Base-by-base conservation (phyloP, 1,140 invertebrate genomes). In the Drosophila biarmipes region DNA sequence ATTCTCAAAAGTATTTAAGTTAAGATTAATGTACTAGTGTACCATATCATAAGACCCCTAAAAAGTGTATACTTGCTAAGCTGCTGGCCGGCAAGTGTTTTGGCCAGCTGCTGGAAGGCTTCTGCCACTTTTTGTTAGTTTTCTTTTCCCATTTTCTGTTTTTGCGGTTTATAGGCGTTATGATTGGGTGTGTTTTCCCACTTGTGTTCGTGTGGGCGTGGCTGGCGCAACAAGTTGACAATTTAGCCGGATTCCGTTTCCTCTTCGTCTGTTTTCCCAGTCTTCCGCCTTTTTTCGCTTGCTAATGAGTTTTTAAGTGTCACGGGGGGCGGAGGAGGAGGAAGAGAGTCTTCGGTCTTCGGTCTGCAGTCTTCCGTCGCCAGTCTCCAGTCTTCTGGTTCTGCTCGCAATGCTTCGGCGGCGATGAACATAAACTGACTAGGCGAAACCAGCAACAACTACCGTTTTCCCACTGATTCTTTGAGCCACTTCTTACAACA, bases 271-370 rank as follows among this genome's bases (percentile, higher is more conserved):
- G 37, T 24, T 45, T 24, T 48, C n/a, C 17, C 31, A 35, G 21
- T 57, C 46, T 67, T 51, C 15, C 17, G 35, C n/a, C 27, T n/a
- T 38, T 48, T 31, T 34, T 27, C 43, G 37, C 14, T 56, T 11
- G 46, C 73, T 77, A 77, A 77, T 77, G 74, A 77, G 64, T 76
- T 77, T 77, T 77, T 77, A 77, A 77, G 74, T 77, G 64, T 62
- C 74, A 53, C 45, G 6, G 40, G 29, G 38, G 11, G 19, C 4
- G 6, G 3, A 4, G 40, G 35, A 29, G 10, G 29, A 4, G 6
- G 7, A 5, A 42, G 19, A 46, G 40, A 45, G 29, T 66, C 62
- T 64, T 19, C 42, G 15, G 61, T 63, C 61, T 63, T 19, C 40
- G 15, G 61, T 63, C 61, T 63, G 15, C 40, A 24, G 24, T 24